phyloP scores from a whole-genome alignment of 2,113 vertebrate species.

The Chelonoidis abingdonii region DNA sequence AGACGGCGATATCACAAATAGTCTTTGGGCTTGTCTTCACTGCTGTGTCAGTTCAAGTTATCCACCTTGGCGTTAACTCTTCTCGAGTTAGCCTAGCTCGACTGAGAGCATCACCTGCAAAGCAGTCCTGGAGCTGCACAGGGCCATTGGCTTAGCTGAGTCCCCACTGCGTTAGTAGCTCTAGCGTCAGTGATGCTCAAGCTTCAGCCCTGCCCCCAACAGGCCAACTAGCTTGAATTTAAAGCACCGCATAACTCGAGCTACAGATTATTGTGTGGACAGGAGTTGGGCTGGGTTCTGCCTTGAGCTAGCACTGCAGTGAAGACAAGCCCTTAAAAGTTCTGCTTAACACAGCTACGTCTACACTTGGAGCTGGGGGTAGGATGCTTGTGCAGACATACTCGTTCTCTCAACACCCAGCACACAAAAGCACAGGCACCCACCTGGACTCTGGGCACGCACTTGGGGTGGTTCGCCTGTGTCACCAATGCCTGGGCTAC shows the following conservation, averaged over 20 bases:
- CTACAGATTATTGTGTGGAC: neutral
- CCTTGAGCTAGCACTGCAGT: neutral
- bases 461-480: neutral
- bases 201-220: neutral
- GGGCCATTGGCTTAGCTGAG: accelerated
- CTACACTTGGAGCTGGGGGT: neutral
- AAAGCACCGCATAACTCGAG: neutral
- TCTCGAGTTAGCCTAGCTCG: accelerated
- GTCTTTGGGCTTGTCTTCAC: neutral
- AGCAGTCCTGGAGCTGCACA: accelerated
- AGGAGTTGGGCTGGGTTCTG: neutral
- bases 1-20: accelerated
- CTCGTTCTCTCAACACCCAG: neutral
- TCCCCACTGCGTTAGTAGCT: accelerated
- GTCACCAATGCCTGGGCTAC: too few species aligned
- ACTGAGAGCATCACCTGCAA: neutral
- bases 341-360: neutral
- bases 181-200: neutral
- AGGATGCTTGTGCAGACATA: neutral
- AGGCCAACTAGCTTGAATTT: neutral
- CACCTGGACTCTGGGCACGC: neutral
- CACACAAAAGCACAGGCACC: neutral
- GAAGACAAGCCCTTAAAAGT: neutral
- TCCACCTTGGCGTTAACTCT: neutral
- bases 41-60: neutral